A percentile compares a stretch with the other conserved stretches of the same genome.
phyloP scores from a whole-genome alignment of 2,888 invertebrate species.

The Epinotia ramella region DNA sequence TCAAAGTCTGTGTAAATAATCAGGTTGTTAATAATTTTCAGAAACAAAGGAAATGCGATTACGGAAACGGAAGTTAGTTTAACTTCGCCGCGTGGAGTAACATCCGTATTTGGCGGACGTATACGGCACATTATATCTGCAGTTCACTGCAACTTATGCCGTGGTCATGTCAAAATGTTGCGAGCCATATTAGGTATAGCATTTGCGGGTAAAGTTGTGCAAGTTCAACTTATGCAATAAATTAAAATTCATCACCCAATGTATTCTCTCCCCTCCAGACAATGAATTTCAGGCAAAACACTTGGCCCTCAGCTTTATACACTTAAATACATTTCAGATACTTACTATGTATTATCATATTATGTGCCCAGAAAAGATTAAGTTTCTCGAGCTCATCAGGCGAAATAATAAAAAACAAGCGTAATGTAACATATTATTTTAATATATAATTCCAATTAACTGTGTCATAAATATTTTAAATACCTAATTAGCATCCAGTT shows the following conservation, averaged over 20 bases:
- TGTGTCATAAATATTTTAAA: too few species aligned
- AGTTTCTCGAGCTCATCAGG: too few species aligned
- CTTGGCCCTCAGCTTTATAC: too few species aligned
- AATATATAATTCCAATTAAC: too few species aligned
- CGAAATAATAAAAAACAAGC: too few species aligned
- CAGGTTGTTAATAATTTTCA: constrained; percentile 64
- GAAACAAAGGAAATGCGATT: constrained; percentile 78
- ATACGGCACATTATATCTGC: constrained; percentile 50
- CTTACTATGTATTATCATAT: too few species aligned
- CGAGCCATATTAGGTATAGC: not conserved
- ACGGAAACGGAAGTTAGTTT: constrained; percentile 77
- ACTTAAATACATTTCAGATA: too few species aligned
- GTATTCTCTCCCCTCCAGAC: too few species aligned
- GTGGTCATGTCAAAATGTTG: constrained; percentile 15
- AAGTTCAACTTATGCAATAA: not conserved
- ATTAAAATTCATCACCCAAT: not conserved
- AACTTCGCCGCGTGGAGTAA: constrained; percentile 67
- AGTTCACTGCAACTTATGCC: constrained; percentile 17
- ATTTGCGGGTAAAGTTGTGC: not conserved
- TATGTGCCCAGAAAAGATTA: too few species aligned
- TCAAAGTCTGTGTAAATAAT: constrained; percentile 51
- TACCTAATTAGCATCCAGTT: too few species aligned
- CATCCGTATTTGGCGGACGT: constrained; percentile 60
- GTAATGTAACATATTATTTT: too few species aligned
- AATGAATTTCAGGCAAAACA: too few species aligned